Base-by-base conservation (phyloP, 2,113 vertebrate species). In the Pongo abelii region DNA sequence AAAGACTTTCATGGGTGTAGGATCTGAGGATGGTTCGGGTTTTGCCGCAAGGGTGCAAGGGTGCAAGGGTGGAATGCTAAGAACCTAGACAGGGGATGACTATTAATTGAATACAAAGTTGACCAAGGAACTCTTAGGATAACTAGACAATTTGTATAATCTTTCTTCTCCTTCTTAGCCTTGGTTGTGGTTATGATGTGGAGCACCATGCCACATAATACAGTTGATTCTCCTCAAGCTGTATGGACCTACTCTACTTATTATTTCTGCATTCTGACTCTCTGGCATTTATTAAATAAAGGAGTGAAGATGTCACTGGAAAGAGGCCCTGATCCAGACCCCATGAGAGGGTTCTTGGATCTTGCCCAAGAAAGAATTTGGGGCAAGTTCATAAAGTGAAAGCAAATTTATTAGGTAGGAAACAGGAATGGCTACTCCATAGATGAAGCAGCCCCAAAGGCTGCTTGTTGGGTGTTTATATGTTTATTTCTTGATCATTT, bases 181-280 rank as follows among this genome's bases (percentile, higher is more conserved):
- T 32, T 18, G 16, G 5, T 48, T 61, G 14, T 32, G 17, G 48
- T 57, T 83, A 13, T 78, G 11, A 25, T 20, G 25, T 46, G 10
- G 25, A 13, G 2, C 7, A 6, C 12, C 52, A 50, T 32, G 18
- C 10, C 8, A 10, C 10, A 0, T 18, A 11, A 7, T 57, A 14
- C 27, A 2, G 7, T 43, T 55, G n/a, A 50, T 20, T 81, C 23
- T n/a, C 38, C 0, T 16, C 5, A 20, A 32, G 85, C n/a, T 86
- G 12, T 11, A 8, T 27, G 32, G 2, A 52, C 3, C 22, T 5
- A 43, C 12, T 74, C 30, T 78, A 23, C 32, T n/a, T 46, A 38
- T 40, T 12, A 17, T 69, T 91, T 79, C 27, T 92, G 40, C 2
- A 20, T 70, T 52, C 67, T 81, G 18, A 17, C 3, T 59, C 13